Percentiles rank a stretch among this genome's conserved stretches.
These are phyloP conservation scores for Cosmorhoe ocellata DNA, from an alignment of 2,888 invertebrate species.

Conservation along the genomic window DNA sequence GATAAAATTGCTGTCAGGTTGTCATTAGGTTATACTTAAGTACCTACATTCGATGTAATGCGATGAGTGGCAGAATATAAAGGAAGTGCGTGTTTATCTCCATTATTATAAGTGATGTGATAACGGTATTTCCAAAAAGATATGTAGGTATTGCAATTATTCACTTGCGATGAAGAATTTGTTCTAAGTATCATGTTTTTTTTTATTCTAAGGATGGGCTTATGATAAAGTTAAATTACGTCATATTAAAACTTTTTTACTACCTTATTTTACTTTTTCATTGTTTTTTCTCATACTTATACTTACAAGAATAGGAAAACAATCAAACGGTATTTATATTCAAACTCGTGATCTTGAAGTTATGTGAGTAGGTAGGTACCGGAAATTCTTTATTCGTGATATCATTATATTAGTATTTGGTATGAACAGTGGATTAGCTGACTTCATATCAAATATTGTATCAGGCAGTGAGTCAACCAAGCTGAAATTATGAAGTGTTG, in stretches of 20 bases:
- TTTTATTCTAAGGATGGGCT: no score
- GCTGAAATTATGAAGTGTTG: no score
- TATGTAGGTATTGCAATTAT: no score
- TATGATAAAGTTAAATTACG: no score
- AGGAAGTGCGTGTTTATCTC: slow-evolving; percentile 3
- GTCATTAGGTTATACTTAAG: slow-evolving; percentile 30
- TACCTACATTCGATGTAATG: slow-evolving; percentile 15
- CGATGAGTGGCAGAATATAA: slow-evolving; percentile 17
- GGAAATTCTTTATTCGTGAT: slow-evolving; percentile 11
- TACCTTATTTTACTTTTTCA: no score
- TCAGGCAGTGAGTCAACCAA: slow-evolving; percentile 1
- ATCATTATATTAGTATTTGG: slow-evolving; percentile 10
- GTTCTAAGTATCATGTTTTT: no score
- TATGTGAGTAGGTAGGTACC: background rate
- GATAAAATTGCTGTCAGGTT: slow-evolving; percentile 28
- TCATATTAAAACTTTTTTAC: no score
- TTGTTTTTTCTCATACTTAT: no score
- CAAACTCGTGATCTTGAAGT: no score
- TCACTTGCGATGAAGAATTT: no score
- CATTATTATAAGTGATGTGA: background rate
- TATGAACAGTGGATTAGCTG: slow-evolving; percentile 11
- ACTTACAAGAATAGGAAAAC: no score
- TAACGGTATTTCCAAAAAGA: background rate
- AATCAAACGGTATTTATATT: no score
- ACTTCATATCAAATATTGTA: slow-evolving; percentile 23